Percentiles rank a stretch among this genome's conserved stretches.
Evolutionary conservation across 2,797 vertebrate genomes (phyloP).

Genomic region (Stomatorhinus walkeri): DNA sequence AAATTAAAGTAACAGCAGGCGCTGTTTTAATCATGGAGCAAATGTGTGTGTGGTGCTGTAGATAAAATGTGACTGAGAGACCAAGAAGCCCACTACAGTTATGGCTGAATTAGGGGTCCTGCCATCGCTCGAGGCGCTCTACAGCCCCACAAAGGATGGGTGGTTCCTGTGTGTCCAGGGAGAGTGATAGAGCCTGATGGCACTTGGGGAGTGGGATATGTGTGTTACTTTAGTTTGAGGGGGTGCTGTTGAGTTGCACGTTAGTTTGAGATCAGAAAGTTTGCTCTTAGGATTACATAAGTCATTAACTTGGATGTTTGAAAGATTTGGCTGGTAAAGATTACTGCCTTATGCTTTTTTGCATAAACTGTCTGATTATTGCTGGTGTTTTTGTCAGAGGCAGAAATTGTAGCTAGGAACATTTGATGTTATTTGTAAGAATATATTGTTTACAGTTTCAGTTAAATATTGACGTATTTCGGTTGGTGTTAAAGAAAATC

Average conservation of each 20-base stretch:
- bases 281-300: background rate
- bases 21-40: background rate
- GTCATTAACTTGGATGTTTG: background rate
- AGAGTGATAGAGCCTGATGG: background rate
- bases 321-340: background rate
- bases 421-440: background rate
- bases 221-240: background rate
- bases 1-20: background rate
- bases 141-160: background rate
- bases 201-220: background rate
- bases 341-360: background rate
- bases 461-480: background rate
- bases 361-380: background rate
- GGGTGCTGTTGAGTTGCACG: background rate
- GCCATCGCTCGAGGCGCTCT: background rate
- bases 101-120: background rate
- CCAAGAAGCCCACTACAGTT: background rate
- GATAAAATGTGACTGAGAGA: background rate
- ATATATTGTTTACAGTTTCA: background rate
- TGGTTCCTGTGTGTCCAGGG: background rate
- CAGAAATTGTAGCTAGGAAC: background rate
- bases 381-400: background rate
- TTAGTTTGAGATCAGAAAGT: background rate
- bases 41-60: background rate
- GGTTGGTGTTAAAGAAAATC: background rate